Conservation (phyloP, 2,113 vertebrate species). For the Sorex araneus region DNA sequence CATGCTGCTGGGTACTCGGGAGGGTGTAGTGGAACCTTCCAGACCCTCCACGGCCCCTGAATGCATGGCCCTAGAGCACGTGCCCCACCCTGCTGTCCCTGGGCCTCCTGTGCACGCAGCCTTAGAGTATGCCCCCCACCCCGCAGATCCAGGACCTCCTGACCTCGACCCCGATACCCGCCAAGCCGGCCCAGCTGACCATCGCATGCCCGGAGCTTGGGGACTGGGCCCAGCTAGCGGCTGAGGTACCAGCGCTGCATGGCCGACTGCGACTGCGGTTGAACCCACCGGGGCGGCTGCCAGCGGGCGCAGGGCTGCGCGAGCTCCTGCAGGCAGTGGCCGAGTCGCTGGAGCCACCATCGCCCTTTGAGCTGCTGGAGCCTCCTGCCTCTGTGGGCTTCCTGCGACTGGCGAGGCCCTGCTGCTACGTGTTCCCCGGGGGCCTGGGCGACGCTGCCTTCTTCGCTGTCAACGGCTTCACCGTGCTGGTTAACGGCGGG, state of each 20-base stretch:
- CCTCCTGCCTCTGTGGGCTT: slow-evolving; percentile 94
- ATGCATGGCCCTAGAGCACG: too few species aligned
- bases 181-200: slow-evolving; percentile 88
- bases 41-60: too few species aligned
- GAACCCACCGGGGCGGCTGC: slow-evolving; percentile 90
- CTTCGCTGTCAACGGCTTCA: slow-evolving; percentile 97
- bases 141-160: too few species aligned
- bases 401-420: slow-evolving; percentile 95
- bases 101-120: too few species aligned
- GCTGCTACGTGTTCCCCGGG: slow-evolving; percentile 98
- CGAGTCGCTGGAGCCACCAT: slow-evolving; percentile 93
- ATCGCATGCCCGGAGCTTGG: slow-evolving; percentile 92
- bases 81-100: too few species aligned
- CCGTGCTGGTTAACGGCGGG: slow-evolving; percentile 95
- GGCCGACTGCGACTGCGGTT: slow-evolving; percentile 91
- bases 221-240: slow-evolving; percentile 89
- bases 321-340: slow-evolving; percentile 96
- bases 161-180: not conserved
- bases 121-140: too few species aligned
- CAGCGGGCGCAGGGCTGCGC: slow-evolving; percentile 94
- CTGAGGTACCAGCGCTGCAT: slow-evolving; percentile 89
- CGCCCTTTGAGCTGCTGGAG: slow-evolving; percentile 95
- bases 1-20: too few species aligned
- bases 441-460: slow-evolving; percentile 95
- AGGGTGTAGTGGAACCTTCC: too few species aligned